Conservation (phyloP, 1,140 invertebrate species). For the Drosophila melanogaster region Release_6_plus_ISO1_MT NT_033777.3:18993501-18994000, state of each 20-base stretch:
- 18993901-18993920: slow-evolving; percentile 44
- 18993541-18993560: slow-evolving; percentile 44
- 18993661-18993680: slow-evolving; percentile 12
- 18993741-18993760: slow-evolving; percentile 25
- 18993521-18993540: slow-evolving; percentile 23
- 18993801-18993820: slow-evolving; percentile 71
- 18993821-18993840: slow-evolving; percentile 57
- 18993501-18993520: slow-evolving; percentile 30
- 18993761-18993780: slow-evolving; percentile 70
- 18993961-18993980: slow-evolving; percentile 9
- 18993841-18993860: slow-evolving; percentile 7
- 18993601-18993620: slow-evolving; percentile 7
- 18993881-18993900: slow-evolving; percentile 41
- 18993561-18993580: slow-evolving; percentile 54
- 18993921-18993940: slow-evolving; percentile 58
- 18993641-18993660: slow-evolving; percentile 57
- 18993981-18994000: slow-evolving; percentile 32
- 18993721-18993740: slow-evolving; percentile 46
- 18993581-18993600: slow-evolving; percentile 20
- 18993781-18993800: slow-evolving; percentile 70
- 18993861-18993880: slow-evolving; percentile 54
- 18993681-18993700: slow-evolving; percentile 38
- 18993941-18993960: slow-evolving; percentile 35
- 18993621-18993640: not conserved
- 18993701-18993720: slow-evolving; percentile 54